Percentiles rank a stretch among this genome's conserved stretches.
These are phyloP conservation scores for Spodoptera litura DNA, from an alignment of 1,140 invertebrate species.

Conservation along the genomic window DNA sequence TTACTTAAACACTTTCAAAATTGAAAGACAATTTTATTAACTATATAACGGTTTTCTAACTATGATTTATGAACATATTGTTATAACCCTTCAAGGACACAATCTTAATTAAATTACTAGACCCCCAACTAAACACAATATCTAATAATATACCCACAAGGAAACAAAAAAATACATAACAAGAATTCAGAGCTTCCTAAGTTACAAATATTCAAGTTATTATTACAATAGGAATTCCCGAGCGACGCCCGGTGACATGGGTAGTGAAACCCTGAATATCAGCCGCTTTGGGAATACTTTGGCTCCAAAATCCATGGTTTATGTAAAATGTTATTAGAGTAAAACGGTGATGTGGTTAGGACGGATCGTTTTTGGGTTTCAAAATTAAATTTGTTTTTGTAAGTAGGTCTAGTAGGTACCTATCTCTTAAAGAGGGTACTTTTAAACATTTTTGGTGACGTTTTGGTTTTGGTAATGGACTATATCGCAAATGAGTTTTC, in stretches of 20 bases:
- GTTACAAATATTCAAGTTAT: slow-evolving; percentile 37
- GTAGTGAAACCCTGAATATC: slow-evolving; percentile 30
- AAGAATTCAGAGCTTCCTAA: slow-evolving; percentile 1
- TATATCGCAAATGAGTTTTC: too few relatives aligned
- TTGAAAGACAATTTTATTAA: not conserved
- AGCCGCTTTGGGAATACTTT: slow-evolving; percentile 24
- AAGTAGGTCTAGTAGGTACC: too few relatives aligned
- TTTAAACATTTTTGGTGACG: too few relatives aligned
- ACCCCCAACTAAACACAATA: not conserved
- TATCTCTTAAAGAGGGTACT: too few relatives aligned
- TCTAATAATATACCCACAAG: too few relatives aligned
- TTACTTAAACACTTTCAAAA: not conserved
- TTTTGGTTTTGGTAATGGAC: too few relatives aligned
- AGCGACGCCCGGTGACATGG: slow-evolving; percentile 24
- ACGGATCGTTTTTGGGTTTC: not conserved
- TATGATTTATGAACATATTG: not conserved
- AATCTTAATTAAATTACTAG: not conserved
- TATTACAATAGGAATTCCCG: slow-evolving; percentile 36
- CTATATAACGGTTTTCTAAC: not conserved
- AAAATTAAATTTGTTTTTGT: slow-evolving; percentile 13
- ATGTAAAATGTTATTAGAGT: slow-evolving; percentile 5
- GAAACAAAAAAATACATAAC: slow-evolving; percentile 7
- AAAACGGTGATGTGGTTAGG: slow-evolving; percentile 10
- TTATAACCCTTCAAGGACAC: not conserved
- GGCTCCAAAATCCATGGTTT: slow-evolving; percentile 27